These are phyloP conservation scores for Mylabris sibirica DNA, from an alignment of 2,888 invertebrate species.

Conservation along the genomic window DNA sequence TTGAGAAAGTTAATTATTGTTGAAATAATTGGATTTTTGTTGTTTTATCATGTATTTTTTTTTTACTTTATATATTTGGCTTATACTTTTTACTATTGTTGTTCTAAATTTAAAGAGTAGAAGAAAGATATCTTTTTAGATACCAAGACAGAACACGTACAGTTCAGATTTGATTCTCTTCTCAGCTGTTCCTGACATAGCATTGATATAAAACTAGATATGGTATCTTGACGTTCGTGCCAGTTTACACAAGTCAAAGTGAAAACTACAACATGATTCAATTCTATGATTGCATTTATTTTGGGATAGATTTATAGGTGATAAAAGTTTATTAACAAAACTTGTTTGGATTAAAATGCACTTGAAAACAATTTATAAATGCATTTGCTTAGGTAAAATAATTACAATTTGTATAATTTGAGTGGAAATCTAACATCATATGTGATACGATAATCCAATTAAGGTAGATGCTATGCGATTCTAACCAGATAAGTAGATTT, in stretches of 20 bases:
- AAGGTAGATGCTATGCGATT: constrained; percentile 23
- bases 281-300: constrained; percentile 17
- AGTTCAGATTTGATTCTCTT: constrained; percentile 37
- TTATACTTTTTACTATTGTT: constrained; percentile 1
- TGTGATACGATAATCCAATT: constrained; percentile 20
- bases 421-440: constrained; percentile 17
- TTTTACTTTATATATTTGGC: constrained; percentile 10
- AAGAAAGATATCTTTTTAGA: constrained; percentile 27
- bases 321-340: neutral
- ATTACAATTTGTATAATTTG: constrained; percentile 11
- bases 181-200: constrained; percentile 32
- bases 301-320: neutral
- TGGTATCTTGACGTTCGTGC: constrained; percentile 36
- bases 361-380: neutral
- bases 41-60: neutral
- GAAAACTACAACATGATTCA: constrained; percentile 21
- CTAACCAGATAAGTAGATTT: constrained; percentile 32
- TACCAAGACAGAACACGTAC: constrained; percentile 34
- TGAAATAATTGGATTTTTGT: constrained; percentile 25
- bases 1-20: constrained; percentile 29
- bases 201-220: constrained; percentile 36
- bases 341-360: neutral
- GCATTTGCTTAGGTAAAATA: neutral
- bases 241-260: constrained; percentile 32
- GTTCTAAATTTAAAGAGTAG: constrained; percentile 9